Percentiles rank a stretch among this genome's conserved stretches.
These are phyloP conservation scores for Resseliella maxima DNA, from an alignment of 2,888 invertebrate genomes.

Conservation along the genomic window DNA sequence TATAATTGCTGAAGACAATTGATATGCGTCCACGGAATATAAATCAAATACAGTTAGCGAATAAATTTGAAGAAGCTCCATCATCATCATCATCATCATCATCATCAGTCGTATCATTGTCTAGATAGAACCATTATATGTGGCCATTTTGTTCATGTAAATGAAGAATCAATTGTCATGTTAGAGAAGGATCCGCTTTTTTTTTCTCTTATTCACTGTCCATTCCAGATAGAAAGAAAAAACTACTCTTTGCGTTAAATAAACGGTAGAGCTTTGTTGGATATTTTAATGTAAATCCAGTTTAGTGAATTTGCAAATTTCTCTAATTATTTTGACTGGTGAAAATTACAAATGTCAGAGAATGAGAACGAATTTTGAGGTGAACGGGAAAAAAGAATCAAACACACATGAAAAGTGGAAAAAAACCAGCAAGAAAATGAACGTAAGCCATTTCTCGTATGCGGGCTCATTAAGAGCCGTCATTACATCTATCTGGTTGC, in stretches of 20 bases:
- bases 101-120: background rate
- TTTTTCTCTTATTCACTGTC: background rate
- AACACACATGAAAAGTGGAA: background rate
- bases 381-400: no score
- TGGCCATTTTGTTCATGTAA: background rate
- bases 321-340: background rate
- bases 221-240: no score
- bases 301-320: conserved; percentile 34
- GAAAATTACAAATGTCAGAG: background rate
- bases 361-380: background rate
- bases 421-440: background rate
- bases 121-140: background rate
- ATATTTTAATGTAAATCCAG: background rate
- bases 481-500: conserved; percentile 47
- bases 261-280: background rate
- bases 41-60: background rate
- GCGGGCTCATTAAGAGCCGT: conserved; percentile 51
- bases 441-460: background rate
- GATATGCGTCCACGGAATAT: conserved; percentile 2
- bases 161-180: background rate
- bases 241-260: background rate
- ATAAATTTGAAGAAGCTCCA: conserved; percentile 11
- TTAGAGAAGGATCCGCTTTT: no score
- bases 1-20: conserved; percentile 30
- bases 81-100: conserved; percentile 4